Evolutionary conservation across 2,113 vertebrate genomes (phyloP), one percentile per base, ranked within the genome.

Genomic region (Henicopernis longicauda): DNA sequence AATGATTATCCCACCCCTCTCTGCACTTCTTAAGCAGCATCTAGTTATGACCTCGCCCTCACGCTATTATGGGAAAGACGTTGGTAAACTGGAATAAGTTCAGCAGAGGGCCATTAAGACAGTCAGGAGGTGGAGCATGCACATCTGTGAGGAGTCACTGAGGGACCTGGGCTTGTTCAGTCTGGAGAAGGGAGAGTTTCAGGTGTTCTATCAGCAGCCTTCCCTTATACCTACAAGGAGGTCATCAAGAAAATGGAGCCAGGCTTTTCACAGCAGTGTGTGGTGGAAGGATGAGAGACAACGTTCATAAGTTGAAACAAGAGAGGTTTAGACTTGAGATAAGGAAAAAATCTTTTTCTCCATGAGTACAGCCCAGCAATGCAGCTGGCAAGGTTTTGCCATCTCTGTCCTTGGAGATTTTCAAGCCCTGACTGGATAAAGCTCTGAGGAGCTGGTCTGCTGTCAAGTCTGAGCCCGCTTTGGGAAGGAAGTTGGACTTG

Each of bases 111-210:
- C 23, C 32, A 8, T 36, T 13, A 20, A 57, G 66, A 49, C 1
- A 3, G 34, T 58, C 16, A 38, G n/a, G 44, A 59, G 5, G 42
- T 59, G 32, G 40, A 82, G 13, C 34, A 32, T 15, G 13, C 5
- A 0, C 1, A 1, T 38, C 36, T 85, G 1, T 25, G 5, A 42
- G 8, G 16, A 49, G n/a, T 26, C 25, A 26, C 8, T 32, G n/a
- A 59, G 29, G 8, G 32, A 36, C 12, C 6, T 31, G 23, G 16
- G 16, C 12, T 55, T 82, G 10, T 32, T 90, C 26, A 47, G 18
- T 49, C 10, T 49, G 34, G 59, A 49, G 45, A 78, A 70, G 52
- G 52, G 25, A 57, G 5, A 25, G 6, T 82, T 86, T 76, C 36
- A 66, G 58, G 10, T 5, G 3, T 77, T 62, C 16, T 70, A 67